phyloP scores from a whole-genome alignment of 2,888 invertebrate genomes.

The Camptogramma bilineatum region DNA sequence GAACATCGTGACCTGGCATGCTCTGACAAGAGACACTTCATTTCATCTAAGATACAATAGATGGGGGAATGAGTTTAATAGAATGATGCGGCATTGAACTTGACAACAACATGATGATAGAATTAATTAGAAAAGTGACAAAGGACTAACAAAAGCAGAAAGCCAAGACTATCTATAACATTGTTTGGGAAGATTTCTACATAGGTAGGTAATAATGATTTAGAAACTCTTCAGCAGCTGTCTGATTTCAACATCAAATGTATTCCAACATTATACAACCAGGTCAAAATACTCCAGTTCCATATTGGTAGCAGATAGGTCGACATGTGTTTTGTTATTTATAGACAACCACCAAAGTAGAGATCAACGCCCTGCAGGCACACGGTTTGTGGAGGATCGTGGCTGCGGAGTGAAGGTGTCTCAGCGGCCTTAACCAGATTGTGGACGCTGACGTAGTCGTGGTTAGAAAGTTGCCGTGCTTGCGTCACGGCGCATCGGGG shows the following conservation, averaged over 20 bases:
- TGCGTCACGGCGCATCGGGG: constrained; percentile 79
- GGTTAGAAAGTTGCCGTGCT: constrained; percentile 82
- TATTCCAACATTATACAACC: no score
- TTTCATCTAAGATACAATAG: constrained; percentile 20
- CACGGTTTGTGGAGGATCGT: constrained; percentile 43
- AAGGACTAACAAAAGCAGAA: background rate
- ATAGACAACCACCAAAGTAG: constrained; percentile 38
- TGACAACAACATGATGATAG: background rate
- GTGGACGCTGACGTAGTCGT: constrained; percentile 74
- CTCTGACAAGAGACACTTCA: constrained; percentile 21
- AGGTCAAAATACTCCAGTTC: constrained; percentile 19
- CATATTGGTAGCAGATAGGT: constrained; percentile 19
- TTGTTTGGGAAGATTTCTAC: no score
- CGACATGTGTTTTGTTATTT: constrained; percentile 38
- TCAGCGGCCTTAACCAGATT: constrained; percentile 75
- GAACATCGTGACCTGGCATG: constrained; percentile 36
- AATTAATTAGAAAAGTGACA: background rate
- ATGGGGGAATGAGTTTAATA: constrained; percentile 14
- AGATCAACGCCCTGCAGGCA: constrained; percentile 51
- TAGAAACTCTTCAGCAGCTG: background rate
- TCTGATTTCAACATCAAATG: constrained; percentile 5
- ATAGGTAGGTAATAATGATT: no score
- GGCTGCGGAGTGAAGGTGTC: constrained; percentile 56
- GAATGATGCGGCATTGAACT: constrained; percentile 7
- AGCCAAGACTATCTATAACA: no score